Evolutionary conservation across 2,888 invertebrate genomes (phyloP), one percentile per base, ranked within the genome.

Genomic region (Diogma glabrata): DNA sequence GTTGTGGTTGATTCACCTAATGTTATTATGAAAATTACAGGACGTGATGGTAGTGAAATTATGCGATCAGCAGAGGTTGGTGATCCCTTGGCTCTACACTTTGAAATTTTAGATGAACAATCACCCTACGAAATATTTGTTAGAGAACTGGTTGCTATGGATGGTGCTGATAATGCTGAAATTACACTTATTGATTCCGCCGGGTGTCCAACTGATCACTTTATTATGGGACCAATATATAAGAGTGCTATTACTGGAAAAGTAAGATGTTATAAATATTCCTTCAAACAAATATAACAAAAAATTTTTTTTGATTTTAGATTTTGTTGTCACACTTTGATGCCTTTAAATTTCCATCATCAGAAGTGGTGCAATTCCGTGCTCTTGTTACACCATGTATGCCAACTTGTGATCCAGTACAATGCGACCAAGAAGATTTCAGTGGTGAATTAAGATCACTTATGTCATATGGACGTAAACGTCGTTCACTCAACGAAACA

Each of bases 81-180:
- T 60, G 93, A 93, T 74, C 89, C 92, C 22, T 72, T 93, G 71
- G 87, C 90, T 28, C 78, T 93, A 51, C 82, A 87, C 65, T 93
- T 93, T 74, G 91, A 92, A 72, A 92, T 93, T 62, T 77, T 91
- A 69, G 92, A 93, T 68, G 85, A 82, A 63, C 87, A 90, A 73
- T 91, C 90, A 63, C 93, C 93, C 24, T 94, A 90, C 73, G 93
- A 94, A 73, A 93, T 94, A 64, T 93, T 94, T 67, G 92, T 94
- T 26, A 81, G 92, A 55, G 92, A 94, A 72, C 75, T 94, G 63
- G 90, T 93, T 52, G 93, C 93, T 51, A 85, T 93, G 87, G 93
- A 94, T 66, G 93, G 92, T 49, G 84, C 88, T 48, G 92, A 92
- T 67, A 87, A 87, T 59, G 89, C 88, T 64, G 92, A 93, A 75